A percentile compares a stretch with the other conserved stretches of the same genome.
Conservation (phyloP, 2,797 vertebrate genomes). For the Fistularia commersonii region DNA sequence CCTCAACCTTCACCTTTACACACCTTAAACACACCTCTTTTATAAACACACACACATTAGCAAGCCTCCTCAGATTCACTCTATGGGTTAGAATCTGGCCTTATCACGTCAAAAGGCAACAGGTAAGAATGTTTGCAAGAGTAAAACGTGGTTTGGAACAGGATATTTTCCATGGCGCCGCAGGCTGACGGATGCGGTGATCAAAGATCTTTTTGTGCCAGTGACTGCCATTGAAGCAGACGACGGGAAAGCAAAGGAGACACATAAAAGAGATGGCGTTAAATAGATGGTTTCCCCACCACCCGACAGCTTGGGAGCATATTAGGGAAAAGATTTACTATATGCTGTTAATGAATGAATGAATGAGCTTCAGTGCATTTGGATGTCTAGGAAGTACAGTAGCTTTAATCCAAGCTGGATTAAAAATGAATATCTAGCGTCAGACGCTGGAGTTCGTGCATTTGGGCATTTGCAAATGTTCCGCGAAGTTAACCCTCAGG, state of each 20-base stretch:
- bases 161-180: constrained; percentile 59
- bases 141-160: constrained; percentile 50
- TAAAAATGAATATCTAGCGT: no score
- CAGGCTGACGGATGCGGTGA: constrained; percentile 58
- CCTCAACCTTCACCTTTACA: neutral
- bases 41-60: neutral
- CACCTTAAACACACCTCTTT: neutral
- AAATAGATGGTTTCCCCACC: constrained; percentile 37
- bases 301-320: constrained; percentile 20
- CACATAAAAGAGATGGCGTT: constrained; percentile 60
- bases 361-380: no score
- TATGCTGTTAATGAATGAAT: no score
- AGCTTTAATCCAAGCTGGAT: no score
- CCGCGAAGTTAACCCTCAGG: no score
- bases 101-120: constrained; percentile 35
- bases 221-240: constrained; percentile 60
- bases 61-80: constrained; percentile 14
- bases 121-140: constrained; percentile 48
- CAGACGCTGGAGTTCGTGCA: no score
- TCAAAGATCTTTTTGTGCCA: constrained; percentile 74
- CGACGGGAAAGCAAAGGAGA: constrained; percentile 37
- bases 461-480: no score
- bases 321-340: neutral
- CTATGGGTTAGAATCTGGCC: constrained; percentile 18
- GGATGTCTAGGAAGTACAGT: no score